phyloP scores from a whole-genome alignment of 2,113 vertebrate genomes.

The Anarrhichthys ocellatus region DNA sequence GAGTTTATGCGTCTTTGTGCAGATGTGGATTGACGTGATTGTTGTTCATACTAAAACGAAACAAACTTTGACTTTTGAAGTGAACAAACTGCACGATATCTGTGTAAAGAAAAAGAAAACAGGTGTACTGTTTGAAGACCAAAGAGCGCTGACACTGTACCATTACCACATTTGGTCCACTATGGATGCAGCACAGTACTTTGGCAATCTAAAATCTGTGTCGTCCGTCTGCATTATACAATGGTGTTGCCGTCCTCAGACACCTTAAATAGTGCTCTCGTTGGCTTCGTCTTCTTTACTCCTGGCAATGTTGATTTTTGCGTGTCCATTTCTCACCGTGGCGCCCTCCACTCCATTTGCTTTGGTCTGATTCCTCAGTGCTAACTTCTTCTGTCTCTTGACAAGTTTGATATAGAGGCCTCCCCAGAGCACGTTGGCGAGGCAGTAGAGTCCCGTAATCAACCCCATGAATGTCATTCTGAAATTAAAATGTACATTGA shows the following conservation, averaged over 20 bases:
- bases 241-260: neutral
- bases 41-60: neutral
- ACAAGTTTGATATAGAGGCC: slow-evolving; percentile 70
- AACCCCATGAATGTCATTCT: slow-evolving; percentile 81
- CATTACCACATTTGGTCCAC: slow-evolving; percentile 41
- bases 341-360: slow-evolving; percentile 58
- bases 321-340: slow-evolving; percentile 38
- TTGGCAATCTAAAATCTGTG: neutral
- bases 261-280: slow-evolving; percentile 80
- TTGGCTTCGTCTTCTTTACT: slow-evolving; percentile 66
- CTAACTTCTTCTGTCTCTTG: slow-evolving; percentile 72
- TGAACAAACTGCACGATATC: slow-evolving; percentile 3
- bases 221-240: neutral
- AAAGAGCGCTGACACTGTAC: slow-evolving; percentile 49
- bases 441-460: slow-evolving; percentile 67
- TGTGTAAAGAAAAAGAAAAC: neutral
- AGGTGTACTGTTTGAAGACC: slow-evolving; percentile 4
- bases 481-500: slow-evolving; percentile 15
- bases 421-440: slow-evolving; percentile 69
- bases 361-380: slow-evolving; percentile 66
- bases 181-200: slow-evolving; percentile 16
- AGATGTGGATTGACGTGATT: neutral
- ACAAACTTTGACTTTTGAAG: slow-evolving; percentile 14
- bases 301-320: slow-evolving; percentile 54
- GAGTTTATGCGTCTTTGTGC: neutral